Evolutionary conservation across 2,797 vertebrate genomes (phyloP).

Genomic region (Microctenopoma stevenorrisi): DNA sequence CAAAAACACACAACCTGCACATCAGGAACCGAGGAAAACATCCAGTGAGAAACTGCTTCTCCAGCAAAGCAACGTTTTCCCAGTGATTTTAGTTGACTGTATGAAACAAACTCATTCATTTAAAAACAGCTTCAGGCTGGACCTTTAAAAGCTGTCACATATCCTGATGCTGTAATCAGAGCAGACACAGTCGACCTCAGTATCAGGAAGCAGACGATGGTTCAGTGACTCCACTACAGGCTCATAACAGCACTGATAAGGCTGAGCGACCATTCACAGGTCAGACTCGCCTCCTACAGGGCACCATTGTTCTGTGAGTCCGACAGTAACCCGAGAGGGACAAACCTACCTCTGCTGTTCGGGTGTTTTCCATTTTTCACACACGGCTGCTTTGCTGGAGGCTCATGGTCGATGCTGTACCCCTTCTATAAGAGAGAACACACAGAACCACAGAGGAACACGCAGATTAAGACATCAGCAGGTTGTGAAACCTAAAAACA

Average conservation of each 20-base stretch:
- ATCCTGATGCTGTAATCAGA: too few species aligned
- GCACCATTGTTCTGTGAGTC: slow-evolving; percentile 11
- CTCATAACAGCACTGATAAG: neutral
- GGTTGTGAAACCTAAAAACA: too few species aligned
- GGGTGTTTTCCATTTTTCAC: slow-evolving; percentile 80
- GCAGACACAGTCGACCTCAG: neutral
- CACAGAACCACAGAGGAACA: neutral
- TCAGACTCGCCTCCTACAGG: neutral
- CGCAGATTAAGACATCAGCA: too few species aligned
- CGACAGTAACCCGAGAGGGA: slow-evolving; percentile 29
- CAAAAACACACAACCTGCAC: too few species aligned
- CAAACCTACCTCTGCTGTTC: slow-evolving; percentile 82
- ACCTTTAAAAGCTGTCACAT: too few species aligned
- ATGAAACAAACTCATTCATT: too few species aligned
- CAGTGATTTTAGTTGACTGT: too few species aligned
- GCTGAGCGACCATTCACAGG: slow-evolving; percentile 2
- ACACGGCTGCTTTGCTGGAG: slow-evolving; percentile 61
- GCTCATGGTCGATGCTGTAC: slow-evolving; percentile 81
- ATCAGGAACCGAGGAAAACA: too few species aligned
- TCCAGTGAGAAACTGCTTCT: too few species aligned
- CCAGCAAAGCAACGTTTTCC: too few species aligned
- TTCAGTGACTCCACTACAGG: neutral
- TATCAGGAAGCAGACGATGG: slow-evolving; percentile 5
- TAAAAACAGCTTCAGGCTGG: too few species aligned
- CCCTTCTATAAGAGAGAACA: slow-evolving; percentile 80